Conservation (phyloP, 2,797 vertebrate genomes). For the Glyptemys insculpta region DNA sequence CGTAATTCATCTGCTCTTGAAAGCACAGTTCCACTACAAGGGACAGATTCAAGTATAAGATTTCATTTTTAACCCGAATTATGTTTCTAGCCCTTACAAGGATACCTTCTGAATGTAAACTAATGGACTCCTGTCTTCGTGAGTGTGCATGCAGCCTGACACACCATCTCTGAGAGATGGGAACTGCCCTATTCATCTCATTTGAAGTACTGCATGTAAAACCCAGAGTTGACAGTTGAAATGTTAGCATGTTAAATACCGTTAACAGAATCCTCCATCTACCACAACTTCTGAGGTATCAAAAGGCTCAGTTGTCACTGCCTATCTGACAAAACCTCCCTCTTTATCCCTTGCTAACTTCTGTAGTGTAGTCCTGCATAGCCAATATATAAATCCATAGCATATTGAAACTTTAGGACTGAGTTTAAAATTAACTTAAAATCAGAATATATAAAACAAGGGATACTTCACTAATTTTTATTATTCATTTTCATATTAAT, state of each 20-base stretch:
- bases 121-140: background rate
- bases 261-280: too few relatives aligned
- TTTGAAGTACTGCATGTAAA: background rate
- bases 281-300: too few relatives aligned
- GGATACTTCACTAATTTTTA: background rate
- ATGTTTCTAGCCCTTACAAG: background rate
- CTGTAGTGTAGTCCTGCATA: background rate
- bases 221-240: background rate
- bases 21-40: too few relatives aligned
- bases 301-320: background rate
- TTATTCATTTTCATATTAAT: background rate
- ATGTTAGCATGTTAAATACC: too few relatives aligned
- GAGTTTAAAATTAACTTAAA: accelerated
- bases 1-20: too few relatives aligned
- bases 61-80: background rate
- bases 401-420: background rate
- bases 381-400: accelerated
- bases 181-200: background rate
- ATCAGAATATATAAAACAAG: background rate
- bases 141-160: background rate
- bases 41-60: background rate
- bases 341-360: background rate
- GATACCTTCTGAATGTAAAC: background rate
- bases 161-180: background rate
- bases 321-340: background rate